Conservation (phyloP, 2,113 vertebrate species). For the Noturus placidus region DNA sequence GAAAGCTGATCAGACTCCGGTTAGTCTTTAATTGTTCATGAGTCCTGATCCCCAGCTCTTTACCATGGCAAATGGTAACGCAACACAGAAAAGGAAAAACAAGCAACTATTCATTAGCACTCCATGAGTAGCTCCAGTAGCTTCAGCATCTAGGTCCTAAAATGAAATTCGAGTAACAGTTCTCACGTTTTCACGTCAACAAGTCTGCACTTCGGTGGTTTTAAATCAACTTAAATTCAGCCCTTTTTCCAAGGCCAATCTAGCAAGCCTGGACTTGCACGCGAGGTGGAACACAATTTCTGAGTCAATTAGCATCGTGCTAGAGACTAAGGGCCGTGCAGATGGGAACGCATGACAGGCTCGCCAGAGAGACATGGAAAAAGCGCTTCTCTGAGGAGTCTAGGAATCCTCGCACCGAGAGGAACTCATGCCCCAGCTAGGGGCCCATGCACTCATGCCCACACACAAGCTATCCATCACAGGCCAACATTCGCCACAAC, state of each 20-base stretch:
- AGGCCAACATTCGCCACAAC: slow-evolving; percentile 27
- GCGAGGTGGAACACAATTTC: slow-evolving; percentile 39
- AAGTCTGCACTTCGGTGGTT: background rate
- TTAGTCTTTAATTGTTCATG: background rate
- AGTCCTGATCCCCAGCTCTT: background rate
- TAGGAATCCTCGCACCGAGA: slow-evolving; percentile 8
- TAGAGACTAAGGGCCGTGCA: background rate
- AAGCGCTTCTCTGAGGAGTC: slow-evolving; percentile 30
- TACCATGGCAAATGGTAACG: background rate
- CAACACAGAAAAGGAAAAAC: background rate
- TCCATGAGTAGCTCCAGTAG: background rate
- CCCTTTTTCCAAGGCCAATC: slow-evolving; percentile 13
- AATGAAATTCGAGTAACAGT: background rate
- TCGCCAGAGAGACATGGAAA: background rate
- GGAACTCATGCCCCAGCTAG: slow-evolving; percentile 4
- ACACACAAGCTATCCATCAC: slow-evolving; percentile 45
- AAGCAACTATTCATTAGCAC: background rate
- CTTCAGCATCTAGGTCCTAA: background rate
- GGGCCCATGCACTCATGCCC: too few species aligned
- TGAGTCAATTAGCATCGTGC: slow-evolving; percentile 44
- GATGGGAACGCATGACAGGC: slow-evolving; percentile 1
- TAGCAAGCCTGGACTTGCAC: slow-evolving; percentile 40
- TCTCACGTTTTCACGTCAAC: background rate
- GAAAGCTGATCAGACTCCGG: background rate
- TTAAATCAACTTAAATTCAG: slow-evolving; percentile 33